Evolutionary conservation across 2,113 vertebrate genomes (phyloP).

Genomic region (Lagopus muta): DNA sequence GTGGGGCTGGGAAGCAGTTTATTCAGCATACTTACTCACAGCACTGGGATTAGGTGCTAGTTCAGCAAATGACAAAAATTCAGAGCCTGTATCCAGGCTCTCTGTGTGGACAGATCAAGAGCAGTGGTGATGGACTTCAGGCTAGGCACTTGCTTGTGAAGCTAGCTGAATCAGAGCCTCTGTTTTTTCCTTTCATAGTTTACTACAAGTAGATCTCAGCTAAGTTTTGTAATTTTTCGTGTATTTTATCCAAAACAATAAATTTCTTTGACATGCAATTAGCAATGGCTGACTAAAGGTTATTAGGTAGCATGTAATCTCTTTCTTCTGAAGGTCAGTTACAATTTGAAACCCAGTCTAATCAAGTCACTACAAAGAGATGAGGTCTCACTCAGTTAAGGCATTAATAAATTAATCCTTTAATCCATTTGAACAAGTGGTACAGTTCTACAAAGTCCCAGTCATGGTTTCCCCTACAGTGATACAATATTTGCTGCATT

Average conservation of each 20-base stretch:
- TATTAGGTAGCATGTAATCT: conserved; percentile 59
- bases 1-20: not conserved
- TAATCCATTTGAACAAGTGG: conserved; percentile 62
- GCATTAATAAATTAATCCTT: conserved; percentile 70
- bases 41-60: not conserved
- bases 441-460: conserved; percentile 21
- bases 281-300: conserved; percentile 32
- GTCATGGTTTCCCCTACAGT: not conserved
- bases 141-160: not conserved
- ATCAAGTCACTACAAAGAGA: conserved; percentile 56
- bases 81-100: not conserved
- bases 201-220: not conserved
- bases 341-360: conserved; percentile 53
- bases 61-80: not conserved
- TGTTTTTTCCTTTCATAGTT: not conserved
- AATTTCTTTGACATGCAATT: conserved; percentile 36
- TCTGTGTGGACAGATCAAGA: not conserved
- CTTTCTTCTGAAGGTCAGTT: conserved; percentile 57
- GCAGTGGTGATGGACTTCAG: not conserved
- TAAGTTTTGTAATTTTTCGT: not conserved
- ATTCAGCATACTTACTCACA: not conserved
- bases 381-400: conserved; percentile 50
- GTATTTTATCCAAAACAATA: conserved; percentile 24
- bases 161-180: not conserved
- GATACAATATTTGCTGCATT: conserved; percentile 24